Conservation (phyloP, 2,888 invertebrate species). For the Caenorhabditis drosophilae region DNA sequence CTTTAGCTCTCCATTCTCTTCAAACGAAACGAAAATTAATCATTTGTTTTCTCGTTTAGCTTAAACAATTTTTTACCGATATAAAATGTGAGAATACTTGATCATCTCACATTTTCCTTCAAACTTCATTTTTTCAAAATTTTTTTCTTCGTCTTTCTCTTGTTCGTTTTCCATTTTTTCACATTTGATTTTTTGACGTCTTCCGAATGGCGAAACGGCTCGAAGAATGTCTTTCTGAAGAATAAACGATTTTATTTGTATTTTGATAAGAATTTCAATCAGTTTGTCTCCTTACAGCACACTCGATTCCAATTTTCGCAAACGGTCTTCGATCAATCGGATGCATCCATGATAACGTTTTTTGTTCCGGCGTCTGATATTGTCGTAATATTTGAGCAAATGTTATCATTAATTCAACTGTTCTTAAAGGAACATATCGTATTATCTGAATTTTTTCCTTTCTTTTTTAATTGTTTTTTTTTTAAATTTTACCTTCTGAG, state of each 20-base stretch:
- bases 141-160: background rate
- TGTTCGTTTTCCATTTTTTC: no score
- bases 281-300: background rate
- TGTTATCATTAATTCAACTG: background rate
- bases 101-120: constrained; percentile 16
- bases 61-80: constrained; percentile 16
- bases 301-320: background rate
- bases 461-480: no score
- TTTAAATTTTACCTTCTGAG: background rate
- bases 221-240: constrained; percentile 17
- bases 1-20: constrained; percentile 39
- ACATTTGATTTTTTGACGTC: constrained; percentile 8
- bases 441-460: background rate
- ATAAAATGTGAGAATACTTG: constrained; percentile 13
- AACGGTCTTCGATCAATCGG: background rate
- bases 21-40: constrained; percentile 5
- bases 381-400: background rate
- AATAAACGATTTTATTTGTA: no score
- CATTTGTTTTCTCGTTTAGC: no score
- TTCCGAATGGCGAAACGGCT: constrained; percentile 37
- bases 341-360: constrained; percentile 1
- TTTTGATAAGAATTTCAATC: background rate
- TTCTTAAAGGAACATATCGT: background rate
- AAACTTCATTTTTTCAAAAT: background rate
- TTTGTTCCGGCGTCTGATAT: background rate